phyloP scores from a whole-genome alignment of 2,888 invertebrate genomes.

The Drosophila nigricruria region DNA sequence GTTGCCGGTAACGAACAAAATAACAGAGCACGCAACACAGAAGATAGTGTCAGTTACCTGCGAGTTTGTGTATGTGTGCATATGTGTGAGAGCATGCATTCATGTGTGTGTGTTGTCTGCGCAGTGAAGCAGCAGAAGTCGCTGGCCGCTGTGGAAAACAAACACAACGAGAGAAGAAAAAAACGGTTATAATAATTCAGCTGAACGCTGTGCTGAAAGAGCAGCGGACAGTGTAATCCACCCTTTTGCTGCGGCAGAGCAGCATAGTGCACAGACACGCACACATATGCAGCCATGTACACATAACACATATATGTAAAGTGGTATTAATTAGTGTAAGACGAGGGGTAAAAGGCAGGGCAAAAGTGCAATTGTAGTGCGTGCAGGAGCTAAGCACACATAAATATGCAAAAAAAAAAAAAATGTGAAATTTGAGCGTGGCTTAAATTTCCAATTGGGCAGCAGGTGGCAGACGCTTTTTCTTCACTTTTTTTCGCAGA shows the following conservation, averaged over 20 bases:
- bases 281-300: slow-evolving; percentile 16
- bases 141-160: slow-evolving; percentile 68
- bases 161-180: slow-evolving; percentile 61
- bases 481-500: slow-evolving; percentile 20
- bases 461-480: slow-evolving; percentile 64
- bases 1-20: slow-evolving; percentile 63
- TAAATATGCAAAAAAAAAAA: slow-evolving; percentile 39
- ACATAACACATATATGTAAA: slow-evolving; percentile 42
- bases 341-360: slow-evolving; percentile 43
- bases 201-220: slow-evolving; percentile 34
- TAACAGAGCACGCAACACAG: slow-evolving; percentile 53
- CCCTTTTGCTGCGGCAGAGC: slow-evolving; percentile 56
- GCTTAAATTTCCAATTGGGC: slow-evolving; percentile 59
- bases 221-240: slow-evolving; percentile 67
- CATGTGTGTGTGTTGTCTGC: slow-evolving; percentile 36
- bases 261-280: slow-evolving; percentile 11
- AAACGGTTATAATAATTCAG: slow-evolving; percentile 65
- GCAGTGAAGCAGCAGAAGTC: slow-evolving; percentile 80
- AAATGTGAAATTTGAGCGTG: slow-evolving; percentile 62
- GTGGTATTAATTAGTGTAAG: slow-evolving; percentile 71
- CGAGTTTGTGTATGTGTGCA: slow-evolving; percentile 7
- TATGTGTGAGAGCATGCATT: slow-evolving; percentile 2
- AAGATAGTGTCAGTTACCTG: slow-evolving; percentile 65
- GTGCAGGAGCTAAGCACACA: slow-evolving; percentile 36
- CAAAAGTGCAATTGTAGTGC: slow-evolving; percentile 71